Evolutionary conservation across 1,140 invertebrate genomes (phyloP).

Genomic region (Hyphantria cunea): DNA sequence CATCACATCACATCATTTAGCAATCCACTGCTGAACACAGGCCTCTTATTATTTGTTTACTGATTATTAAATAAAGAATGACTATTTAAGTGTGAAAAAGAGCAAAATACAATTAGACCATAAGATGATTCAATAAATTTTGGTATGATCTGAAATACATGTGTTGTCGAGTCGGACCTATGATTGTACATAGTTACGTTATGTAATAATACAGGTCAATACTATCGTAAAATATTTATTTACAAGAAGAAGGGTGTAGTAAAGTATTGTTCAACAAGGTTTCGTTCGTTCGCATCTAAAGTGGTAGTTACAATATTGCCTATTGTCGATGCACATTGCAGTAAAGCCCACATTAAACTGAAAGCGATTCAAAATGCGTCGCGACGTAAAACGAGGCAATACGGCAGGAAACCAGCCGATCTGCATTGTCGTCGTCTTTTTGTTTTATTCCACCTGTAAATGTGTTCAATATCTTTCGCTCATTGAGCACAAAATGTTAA

Average conservation of each 20-base stretch:
- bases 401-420: constrained; percentile 28
- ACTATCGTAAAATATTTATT: constrained; percentile 6
- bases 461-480: constrained; percentile 12
- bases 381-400: constrained; percentile 31
- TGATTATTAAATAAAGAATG: too few species aligned
- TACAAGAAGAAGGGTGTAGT: constrained; percentile 7
- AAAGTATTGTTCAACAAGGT: constrained; percentile 18
- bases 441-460: constrained; percentile 25
- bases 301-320: constrained; percentile 55
- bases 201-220: neutral
- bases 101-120: too few species aligned
- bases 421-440: constrained; percentile 23
- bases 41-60: too few species aligned
- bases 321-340: constrained; percentile 64
- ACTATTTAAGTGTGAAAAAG: too few species aligned
- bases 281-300: constrained; percentile 5
- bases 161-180: too few species aligned
- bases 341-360: constrained; percentile 62
- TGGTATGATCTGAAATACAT: too few species aligned
- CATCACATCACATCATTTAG: too few species aligned
- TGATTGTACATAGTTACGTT: too few species aligned
- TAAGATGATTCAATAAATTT: too few species aligned
- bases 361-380: constrained; percentile 61
- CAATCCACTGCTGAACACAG: too few species aligned
- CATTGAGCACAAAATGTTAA: constrained; percentile 18